Evolutionary conservation across 2,888 invertebrate genomes (phyloP), one percentile per base, ranked within the genome.

Genomic region (Altica lythri): DNA sequence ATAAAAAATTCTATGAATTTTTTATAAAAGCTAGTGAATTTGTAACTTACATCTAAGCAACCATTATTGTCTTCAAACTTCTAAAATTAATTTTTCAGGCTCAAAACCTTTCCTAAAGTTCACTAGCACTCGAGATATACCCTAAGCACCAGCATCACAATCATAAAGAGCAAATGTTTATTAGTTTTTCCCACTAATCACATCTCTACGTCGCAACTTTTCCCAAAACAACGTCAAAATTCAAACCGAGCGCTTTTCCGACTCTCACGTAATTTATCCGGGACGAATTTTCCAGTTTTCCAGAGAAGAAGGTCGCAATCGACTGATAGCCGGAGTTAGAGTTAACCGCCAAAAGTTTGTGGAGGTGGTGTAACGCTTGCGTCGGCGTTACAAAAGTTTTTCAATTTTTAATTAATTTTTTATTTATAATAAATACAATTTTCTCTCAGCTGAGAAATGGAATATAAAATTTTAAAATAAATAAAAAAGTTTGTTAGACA

Each of bases 261-360:
- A 38, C 19, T 38, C 10, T 22, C 22, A 19, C 22, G 46, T 4
- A 14, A 38, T 19, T 19, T 48, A 37, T 47, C 47, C 37, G 27
- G 19, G 38, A n/a, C 29, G 30, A 13, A 29, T 48, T 48, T 49
- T 49, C 40, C 49, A 46, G 46, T 52, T 52, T 52, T 45, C 48
- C 52, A 56, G 53, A 34, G 40, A 30, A 56, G 32, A 42, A 50
- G 53, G 53, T 46, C 53, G 57, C 29, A 47, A 50, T 50, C 38
- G 45, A 57, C 57, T 57, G 57, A 53, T 44, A 50, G 50, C 34
- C 22, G 27, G 51, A 45, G 52, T 50, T 37, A 43, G 45, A 43
- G 44, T 58, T 58, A 55, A 53, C 53, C 59, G 59, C 55, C 55
- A 53, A 59, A 59, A 59, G 44, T 59, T 57, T 54, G 49, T 34